Base-by-base conservation (phyloP, 2,797 vertebrate species). In the Carduelis carduelis region DNA sequence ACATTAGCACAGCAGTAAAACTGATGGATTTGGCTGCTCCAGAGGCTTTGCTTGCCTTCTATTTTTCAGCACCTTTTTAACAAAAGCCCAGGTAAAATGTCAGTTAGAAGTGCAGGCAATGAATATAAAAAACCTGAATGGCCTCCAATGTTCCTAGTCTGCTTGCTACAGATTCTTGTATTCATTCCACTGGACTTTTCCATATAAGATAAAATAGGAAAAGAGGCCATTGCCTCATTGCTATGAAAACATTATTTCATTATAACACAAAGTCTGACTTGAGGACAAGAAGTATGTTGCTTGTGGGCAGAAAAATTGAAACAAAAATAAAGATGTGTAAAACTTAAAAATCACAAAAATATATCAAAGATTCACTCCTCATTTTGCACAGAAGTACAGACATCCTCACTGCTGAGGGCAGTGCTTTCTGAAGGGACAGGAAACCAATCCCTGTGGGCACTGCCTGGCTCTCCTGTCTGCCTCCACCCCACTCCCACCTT, bases 381-480 rank as follows among this genome's bases (percentile, higher is more conserved):
- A 37, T 61, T 77, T 90, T 44, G 41, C 0, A 0, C 0, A 53
- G 12, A 86, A 12, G 46, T n/a, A 9, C 2, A 50, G 49, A 9
- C 6, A 59, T 5, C 3, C 6, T 49, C 35, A 11, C 3, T 2
- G 32, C 66, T 46, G 35, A 46, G 9, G 7, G 19, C 52, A 43
- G 14, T 26, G 15, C 12, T 56, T 49, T 28, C 35, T 74, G 55
- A 46, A 50, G 6, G 30, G 23, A 19, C 8, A 8, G 8, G 1
- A 0, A 13, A 1, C 21, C 35, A 17, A n/a, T 13, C 8, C 14
- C 14, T 37, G 26, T 0, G 8, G 35, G 23, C 24, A 8, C 35
- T 46, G 26, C 63, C 44, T 26, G 53, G 7, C 8, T 72, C 18
- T 74, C 53, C 63, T 55, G 21, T 9, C 41, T 52, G 14, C 19